These are phyloP conservation scores for Thunnus thynnus DNA, from an alignment of 2,113 vertebrate species.

Conservation along the genomic window DNA sequence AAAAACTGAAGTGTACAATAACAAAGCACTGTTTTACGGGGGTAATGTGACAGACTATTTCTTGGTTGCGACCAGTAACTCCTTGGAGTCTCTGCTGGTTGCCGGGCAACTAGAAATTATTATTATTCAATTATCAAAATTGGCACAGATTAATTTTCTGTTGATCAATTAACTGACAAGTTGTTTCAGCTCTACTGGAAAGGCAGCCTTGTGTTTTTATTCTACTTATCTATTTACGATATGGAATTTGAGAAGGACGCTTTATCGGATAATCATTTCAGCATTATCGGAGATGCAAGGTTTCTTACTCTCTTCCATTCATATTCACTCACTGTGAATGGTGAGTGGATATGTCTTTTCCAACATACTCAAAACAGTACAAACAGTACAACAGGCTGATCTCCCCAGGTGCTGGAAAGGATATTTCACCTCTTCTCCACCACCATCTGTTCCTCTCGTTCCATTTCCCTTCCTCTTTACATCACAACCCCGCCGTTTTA, in stretches of 20 bases:
- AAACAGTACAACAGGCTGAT: constrained; percentile 38
- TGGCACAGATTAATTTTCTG: too few relatives aligned
- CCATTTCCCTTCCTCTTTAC: constrained; percentile 32
- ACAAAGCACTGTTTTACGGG: too few relatives aligned
- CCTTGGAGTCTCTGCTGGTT: too few relatives aligned
- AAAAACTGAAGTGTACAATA: too few relatives aligned
- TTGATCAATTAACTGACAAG: too few relatives aligned
- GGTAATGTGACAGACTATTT: too few relatives aligned
- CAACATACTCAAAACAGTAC: neutral
- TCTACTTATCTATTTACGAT: neutral
- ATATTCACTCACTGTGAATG: too few relatives aligned
- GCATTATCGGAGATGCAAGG: neutral
- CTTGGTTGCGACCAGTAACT: too few relatives aligned
- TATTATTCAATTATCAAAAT: too few relatives aligned
- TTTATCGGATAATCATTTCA: neutral
- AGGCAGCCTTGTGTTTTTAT: neutral
- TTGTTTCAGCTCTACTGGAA: neutral
- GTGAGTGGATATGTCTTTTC: neutral
- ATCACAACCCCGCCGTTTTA: constrained; percentile 32
- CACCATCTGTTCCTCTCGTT: constrained; percentile 64
- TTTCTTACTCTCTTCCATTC: neutral
- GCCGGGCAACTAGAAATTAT: too few relatives aligned
- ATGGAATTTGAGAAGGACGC: neutral
- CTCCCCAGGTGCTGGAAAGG: constrained; percentile 58
- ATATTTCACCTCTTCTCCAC: constrained; percentile 52